These are phyloP conservation scores for Zhengitettix transpicula DNA, from an alignment of 2,888 invertebrate genomes.

Conservation along the genomic window DNA sequence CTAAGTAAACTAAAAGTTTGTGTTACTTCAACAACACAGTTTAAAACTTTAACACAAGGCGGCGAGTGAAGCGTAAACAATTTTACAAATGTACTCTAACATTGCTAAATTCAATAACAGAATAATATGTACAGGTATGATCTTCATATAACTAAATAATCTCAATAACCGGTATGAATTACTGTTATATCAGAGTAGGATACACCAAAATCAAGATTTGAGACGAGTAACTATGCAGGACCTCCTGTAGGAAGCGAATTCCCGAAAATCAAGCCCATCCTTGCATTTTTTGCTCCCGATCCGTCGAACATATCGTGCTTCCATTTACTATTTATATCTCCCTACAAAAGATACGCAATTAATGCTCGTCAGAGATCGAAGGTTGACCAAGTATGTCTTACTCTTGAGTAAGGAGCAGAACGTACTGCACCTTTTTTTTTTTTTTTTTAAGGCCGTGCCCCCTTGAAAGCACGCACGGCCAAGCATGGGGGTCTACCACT, in stretches of 20 bases:
- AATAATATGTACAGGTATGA: no score
- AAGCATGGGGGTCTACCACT: no score
- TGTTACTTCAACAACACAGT: not conserved
- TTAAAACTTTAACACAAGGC: not conserved
- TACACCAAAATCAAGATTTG: constrained; percentile 93
- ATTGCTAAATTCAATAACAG: no score
- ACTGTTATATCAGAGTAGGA: constrained; percentile 90
- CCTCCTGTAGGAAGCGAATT: constrained; percentile 35
- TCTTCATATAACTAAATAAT: not conserved
- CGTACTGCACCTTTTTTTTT: constrained; percentile 50
- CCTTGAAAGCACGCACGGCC: no score
- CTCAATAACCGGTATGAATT: constrained; percentile 12
- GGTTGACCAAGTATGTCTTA: constrained; percentile 27
- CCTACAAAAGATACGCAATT: constrained; percentile 37
- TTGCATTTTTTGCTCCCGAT: constrained; percentile 25
- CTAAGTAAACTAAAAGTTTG: not conserved
- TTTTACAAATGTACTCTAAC: not conserved
- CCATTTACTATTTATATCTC: constrained; percentile 91
- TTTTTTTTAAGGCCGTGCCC: no score
- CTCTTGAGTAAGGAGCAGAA: constrained; percentile 46
- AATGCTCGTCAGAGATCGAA: no score
- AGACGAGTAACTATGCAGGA: constrained; percentile 76
- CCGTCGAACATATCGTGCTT: constrained; percentile 92
- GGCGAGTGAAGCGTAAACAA: not conserved
- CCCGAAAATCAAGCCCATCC: constrained; percentile 22